Conservation (phyloP, 2,113 vertebrate species). For the Mobula birostris region DNA sequence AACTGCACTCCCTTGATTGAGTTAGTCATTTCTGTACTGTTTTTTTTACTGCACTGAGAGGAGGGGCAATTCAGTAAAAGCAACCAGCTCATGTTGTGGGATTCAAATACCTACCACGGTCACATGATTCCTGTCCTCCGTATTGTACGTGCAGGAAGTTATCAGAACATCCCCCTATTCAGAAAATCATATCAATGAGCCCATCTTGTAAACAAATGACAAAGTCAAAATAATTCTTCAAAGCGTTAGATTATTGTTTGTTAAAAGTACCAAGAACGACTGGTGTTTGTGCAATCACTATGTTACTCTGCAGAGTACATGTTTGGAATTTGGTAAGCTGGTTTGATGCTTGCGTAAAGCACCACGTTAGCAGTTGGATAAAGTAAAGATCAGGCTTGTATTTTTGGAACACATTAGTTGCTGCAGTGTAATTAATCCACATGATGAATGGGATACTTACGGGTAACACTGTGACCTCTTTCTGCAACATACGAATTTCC, state of each 20-base stretch:
- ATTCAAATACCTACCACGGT: conserved; percentile 67
- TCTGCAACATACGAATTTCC: conserved; percentile 84
- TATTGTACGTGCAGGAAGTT: conserved; percentile 84
- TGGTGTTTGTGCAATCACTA: neutral
- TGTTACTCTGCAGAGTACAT: neutral
- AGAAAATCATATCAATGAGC: neutral
- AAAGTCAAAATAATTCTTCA: neutral
- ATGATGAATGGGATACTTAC: conserved; percentile 58
- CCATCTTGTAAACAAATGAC: neutral
- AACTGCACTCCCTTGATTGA: no score
- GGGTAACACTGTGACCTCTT: conserved; percentile 64
- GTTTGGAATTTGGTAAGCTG: neutral
- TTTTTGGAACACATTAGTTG: neutral
- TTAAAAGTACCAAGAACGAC: neutral
- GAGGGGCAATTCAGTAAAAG: neutral
- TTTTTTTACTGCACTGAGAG: neutral
- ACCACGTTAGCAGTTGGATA: neutral
- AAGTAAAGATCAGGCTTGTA: neutral
- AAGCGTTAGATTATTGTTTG: neutral
- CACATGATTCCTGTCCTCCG: conserved; percentile 59
- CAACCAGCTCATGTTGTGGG: neutral
- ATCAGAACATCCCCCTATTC: conserved; percentile 77
- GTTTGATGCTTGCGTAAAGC: neutral
- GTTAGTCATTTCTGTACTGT: no score
- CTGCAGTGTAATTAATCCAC: neutral